Conservation (phyloP, 2,797 vertebrate genomes). For the Tokudaia tokunoshimensis region DNA sequence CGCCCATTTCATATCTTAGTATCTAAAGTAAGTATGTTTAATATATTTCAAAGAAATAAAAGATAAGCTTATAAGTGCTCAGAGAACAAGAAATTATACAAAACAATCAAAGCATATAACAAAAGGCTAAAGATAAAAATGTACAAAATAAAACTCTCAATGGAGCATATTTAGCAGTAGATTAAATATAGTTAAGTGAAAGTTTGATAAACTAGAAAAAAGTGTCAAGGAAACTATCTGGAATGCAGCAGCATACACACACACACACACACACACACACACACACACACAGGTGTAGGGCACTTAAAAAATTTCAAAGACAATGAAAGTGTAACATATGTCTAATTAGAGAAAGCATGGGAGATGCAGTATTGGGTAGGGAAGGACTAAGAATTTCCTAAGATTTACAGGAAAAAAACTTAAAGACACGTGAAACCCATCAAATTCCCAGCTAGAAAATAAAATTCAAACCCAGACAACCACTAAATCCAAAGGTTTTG, state of each 20-base stretch:
- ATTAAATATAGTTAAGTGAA: slow-evolving; percentile 60
- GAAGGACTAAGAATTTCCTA: slow-evolving; percentile 3
- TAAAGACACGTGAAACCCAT: slow-evolving; percentile 46
- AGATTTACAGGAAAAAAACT: slow-evolving; percentile 31
- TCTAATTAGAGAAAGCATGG: neutral
- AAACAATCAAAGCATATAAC: slow-evolving; percentile 5
- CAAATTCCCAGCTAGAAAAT: slow-evolving; percentile 32
- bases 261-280: neutral
- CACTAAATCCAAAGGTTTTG: neutral
- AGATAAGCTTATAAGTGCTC: slow-evolving; percentile 42
- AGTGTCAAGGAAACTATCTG: slow-evolving; percentile 32
- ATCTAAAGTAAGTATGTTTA: slow-evolving; percentile 53
- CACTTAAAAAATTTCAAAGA: neutral
- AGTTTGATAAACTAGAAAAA: slow-evolving; percentile 46
- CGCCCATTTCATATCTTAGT: slow-evolving; percentile 16
- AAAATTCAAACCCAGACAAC: slow-evolving; percentile 45
- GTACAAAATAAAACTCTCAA: neutral
- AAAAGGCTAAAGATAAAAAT: slow-evolving; percentile 24
- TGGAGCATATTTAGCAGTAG: slow-evolving; percentile 42
- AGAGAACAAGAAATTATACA: slow-evolving; percentile 52
- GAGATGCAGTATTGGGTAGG: neutral
- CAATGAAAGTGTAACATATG: neutral
- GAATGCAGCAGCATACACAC: neutral
- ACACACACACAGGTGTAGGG: neutral
- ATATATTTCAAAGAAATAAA: slow-evolving; percentile 61